A percentile compares a stretch with the other conserved stretches of the same genome.
These are phyloP conservation scores for Epizoanthus rinbou DNA, from an alignment of 92 coral and sea anemone genomes.

Conservation along the genomic window DNA sequence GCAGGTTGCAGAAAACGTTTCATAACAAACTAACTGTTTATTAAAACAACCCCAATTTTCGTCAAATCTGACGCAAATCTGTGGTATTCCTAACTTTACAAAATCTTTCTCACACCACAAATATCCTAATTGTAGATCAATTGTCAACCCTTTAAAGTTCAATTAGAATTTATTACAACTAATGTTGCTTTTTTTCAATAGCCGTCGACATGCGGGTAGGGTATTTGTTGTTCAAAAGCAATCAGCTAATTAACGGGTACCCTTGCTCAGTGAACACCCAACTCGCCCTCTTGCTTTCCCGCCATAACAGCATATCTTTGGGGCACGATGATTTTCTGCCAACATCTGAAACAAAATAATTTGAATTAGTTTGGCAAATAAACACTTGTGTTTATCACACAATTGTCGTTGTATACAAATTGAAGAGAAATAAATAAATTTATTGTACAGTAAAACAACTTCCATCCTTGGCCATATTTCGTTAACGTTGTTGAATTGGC, in stretches of 20 bases:
- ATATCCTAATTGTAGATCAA: slow-evolving; percentile 30
- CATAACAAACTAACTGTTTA: slow-evolving; percentile 18
- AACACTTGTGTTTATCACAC: slow-evolving; percentile 17
- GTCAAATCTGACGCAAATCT: slow-evolving; percentile 24
- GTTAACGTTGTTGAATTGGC: slow-evolving; percentile 1
- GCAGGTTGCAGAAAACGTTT: slow-evolving; percentile 35
- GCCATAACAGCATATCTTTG: slow-evolving; percentile 3
- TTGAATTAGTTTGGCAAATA: slow-evolving; percentile 5
- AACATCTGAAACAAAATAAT: slow-evolving; percentile 18
- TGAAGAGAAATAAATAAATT: not conserved
- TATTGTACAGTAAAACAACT: slow-evolving; percentile 3
- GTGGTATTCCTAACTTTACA: slow-evolving; percentile 29
- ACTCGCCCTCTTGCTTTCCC: not conserved
- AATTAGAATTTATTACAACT: slow-evolving; percentile 31
- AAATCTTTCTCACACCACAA: slow-evolving; percentile 21
- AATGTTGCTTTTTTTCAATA: slow-evolving; percentile 35
- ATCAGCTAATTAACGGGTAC: slow-evolving; percentile 43
- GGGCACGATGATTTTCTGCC: not conserved
- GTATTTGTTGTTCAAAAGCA: slow-evolving; percentile 32
- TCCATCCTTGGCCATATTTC: not conserved
- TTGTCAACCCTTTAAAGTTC: slow-evolving; percentile 25
- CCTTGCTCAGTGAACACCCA: slow-evolving; percentile 1
- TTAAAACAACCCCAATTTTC: slow-evolving; percentile 17
- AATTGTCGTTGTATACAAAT: slow-evolving; percentile 2
- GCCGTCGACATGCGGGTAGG: slow-evolving; percentile 32